Percentiles rank a stretch among this genome's conserved stretches.
Conservation (phyloP, 1,140 invertebrate genomes). For the Ceratosolen fusciceps region DNA sequence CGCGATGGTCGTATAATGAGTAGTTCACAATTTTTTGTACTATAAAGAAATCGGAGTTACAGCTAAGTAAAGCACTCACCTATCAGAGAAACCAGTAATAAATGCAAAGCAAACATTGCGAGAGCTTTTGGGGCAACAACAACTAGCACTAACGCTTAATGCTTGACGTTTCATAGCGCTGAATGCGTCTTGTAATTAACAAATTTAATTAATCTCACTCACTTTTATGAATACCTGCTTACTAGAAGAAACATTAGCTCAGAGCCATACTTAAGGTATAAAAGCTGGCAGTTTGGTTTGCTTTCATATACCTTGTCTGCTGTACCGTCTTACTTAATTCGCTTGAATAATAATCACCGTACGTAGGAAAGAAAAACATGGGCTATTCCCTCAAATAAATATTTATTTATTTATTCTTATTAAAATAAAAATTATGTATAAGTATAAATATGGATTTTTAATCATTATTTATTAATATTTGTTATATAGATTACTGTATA, state of each 20-base stretch:
- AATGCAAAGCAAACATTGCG: neutral
- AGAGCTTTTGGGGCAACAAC: neutral
- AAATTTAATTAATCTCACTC: constrained; percentile 68
- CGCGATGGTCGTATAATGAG: too few species aligned
- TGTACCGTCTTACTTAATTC: constrained; percentile 4
- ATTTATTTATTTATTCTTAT: too few species aligned
- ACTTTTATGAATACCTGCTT: constrained; percentile 51
- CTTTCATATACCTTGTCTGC: neutral
- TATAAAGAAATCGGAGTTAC: too few species aligned
- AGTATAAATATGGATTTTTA: too few species aligned
- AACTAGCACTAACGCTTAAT: neutral
- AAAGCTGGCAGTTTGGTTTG: neutral
- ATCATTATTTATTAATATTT: too few species aligned
- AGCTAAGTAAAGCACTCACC: too few species aligned
- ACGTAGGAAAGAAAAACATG: neutral
- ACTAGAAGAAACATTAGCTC: neutral
- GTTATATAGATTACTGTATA: too few species aligned
- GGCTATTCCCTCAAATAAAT: too few species aligned
- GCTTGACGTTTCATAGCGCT: constrained; percentile 47
- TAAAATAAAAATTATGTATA: too few species aligned
- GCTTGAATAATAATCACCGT: neutral
- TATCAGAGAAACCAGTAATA: neutral
- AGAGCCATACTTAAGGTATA: too few species aligned
- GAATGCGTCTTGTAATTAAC: constrained; percentile 69
- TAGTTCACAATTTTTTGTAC: too few species aligned